Base-by-base conservation (phyloP, 2,113 vertebrate genomes). In the Oncorhynchus mykiss region DNA sequence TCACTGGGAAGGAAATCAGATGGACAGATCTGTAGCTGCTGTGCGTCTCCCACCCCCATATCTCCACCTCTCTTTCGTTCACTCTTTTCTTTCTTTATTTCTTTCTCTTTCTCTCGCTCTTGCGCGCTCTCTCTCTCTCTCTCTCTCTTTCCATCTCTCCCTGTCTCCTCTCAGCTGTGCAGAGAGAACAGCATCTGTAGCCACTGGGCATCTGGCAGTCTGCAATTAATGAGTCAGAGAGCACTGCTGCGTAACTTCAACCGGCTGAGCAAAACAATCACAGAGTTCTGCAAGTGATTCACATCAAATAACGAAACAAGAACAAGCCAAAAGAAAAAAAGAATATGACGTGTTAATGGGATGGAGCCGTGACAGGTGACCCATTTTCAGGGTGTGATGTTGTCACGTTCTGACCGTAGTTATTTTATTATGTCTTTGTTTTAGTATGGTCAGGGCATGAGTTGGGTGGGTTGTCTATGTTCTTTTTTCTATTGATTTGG, bases 201-300 rank as follows among this genome's bases (percentile, higher is more conserved):
- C 88, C 71, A 14, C 22, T 69, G 79, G 87, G 78, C 86, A 89
- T 89, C 85, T 88, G 87, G 85, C 78, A 80, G 74, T 76, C 74
- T 82, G 80, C 82, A 86, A 83, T 86, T 91, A 90, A 89, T 84
- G 76, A 90, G 83, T 89, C 77, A 74, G 78, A 81, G 80, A 87
- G 79, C 39, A 11, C 9, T 45, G 39, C 39, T 45, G 39, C 18
- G 12, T 25, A 67, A 84, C 73, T 80, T 83, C 72, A 84, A 73
- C 76, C 68, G 78, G 75, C 80, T 76, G 77, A 82, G 74, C 74
- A 75, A 72, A 80, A 83, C 78, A 78, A 73, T 78, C 73, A 73
- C 27, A 22, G 29, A 16, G 34, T 59, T 64, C 74, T 78, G 65
- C 67, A 67, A 80, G 76, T 48, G 8, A 67, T 76, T 65, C 64